phyloP scores from a whole-genome alignment of 2,797 vertebrate genomes.

The Delichon dasypus region DNA sequence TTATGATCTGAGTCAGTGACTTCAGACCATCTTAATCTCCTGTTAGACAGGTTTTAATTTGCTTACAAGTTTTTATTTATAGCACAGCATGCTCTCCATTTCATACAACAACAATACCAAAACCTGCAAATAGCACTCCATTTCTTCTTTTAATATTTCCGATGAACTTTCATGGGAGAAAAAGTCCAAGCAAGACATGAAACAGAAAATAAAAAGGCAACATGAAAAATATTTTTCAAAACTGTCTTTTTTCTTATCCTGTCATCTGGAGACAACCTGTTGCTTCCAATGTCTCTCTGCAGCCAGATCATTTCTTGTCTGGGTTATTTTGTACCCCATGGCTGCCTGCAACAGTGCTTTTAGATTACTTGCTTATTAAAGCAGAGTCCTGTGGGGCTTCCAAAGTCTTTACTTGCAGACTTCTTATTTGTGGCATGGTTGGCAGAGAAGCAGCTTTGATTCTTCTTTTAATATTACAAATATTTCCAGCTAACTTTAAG shows the following conservation, averaged over 20 bases:
- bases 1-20: constrained; percentile 69
- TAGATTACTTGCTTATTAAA: constrained; percentile 23
- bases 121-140: constrained; percentile 1
- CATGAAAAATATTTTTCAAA: constrained; percentile 21
- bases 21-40: constrained; percentile 59
- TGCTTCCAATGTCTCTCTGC: not conserved
- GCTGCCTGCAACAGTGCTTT: constrained; percentile 7
- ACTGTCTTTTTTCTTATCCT: not conserved
- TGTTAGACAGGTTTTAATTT: constrained; percentile 61
- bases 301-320: not conserved
- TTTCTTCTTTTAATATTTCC: constrained; percentile 41
- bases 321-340: not conserved
- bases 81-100: constrained; percentile 35
- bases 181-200: constrained; percentile 10
- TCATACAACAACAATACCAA: constrained; percentile 25
- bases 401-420: not conserved
- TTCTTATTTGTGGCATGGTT: constrained; percentile 20
- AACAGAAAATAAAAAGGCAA: constrained; percentile 42
- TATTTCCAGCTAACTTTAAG: constrained; percentile 63
- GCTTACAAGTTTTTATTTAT: constrained; percentile 61
- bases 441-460: constrained; percentile 25
- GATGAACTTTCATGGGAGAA: not conserved
- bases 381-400: not conserved
- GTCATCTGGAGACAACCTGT: constrained; percentile 13
- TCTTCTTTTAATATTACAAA: constrained; percentile 42